Evolutionary conservation across 2,113 vertebrate genomes (phyloP).

Genomic region (Carassius gibelio): DNA sequence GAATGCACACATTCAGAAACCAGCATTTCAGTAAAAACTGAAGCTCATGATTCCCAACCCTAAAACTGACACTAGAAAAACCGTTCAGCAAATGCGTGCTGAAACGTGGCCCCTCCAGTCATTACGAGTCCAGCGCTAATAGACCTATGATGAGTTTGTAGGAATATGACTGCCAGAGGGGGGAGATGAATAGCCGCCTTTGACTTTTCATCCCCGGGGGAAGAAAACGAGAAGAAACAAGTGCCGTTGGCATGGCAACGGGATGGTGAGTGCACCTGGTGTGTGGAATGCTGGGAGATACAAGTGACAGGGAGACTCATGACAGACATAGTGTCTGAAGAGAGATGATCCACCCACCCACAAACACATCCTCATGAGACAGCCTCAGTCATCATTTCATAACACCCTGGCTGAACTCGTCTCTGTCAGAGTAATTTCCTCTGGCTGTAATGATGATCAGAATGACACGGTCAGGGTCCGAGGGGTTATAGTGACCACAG

Average conservation of each 20-base stretch:
- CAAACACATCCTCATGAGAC: slow-evolving; percentile 39
- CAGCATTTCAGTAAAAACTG: background rate
- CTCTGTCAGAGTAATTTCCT: slow-evolving; percentile 10
- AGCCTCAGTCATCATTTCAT: slow-evolving; percentile 44
- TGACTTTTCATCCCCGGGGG: slow-evolving; percentile 23
- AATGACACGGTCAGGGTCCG: background rate
- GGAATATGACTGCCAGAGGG: slow-evolving; percentile 52
- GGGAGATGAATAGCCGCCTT: slow-evolving; percentile 48
- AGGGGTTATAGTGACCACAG: background rate
- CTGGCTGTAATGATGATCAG: background rate
- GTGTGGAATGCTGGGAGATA: slow-evolving; percentile 25
- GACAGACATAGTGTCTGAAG: slow-evolving; percentile 33
- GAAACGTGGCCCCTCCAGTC: background rate
- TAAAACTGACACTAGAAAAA: background rate
- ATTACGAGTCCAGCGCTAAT: background rate
- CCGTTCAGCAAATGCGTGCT: background rate
- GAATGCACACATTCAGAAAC: background rate
- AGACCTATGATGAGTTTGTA: slow-evolving; percentile 9
- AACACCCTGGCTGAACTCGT: slow-evolving; percentile 34
- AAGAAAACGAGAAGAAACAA: slow-evolving; percentile 41
- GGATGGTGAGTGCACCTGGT: slow-evolving; percentile 50
- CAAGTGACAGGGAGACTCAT: slow-evolving; percentile 22
- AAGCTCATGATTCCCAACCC: background rate
- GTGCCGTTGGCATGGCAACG: slow-evolving; percentile 57
- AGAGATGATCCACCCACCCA: slow-evolving; percentile 1